These are phyloP conservation scores for Agrotis segetum DNA, from an alignment of 2,888 invertebrate species.

Conservation along the genomic window DNA sequence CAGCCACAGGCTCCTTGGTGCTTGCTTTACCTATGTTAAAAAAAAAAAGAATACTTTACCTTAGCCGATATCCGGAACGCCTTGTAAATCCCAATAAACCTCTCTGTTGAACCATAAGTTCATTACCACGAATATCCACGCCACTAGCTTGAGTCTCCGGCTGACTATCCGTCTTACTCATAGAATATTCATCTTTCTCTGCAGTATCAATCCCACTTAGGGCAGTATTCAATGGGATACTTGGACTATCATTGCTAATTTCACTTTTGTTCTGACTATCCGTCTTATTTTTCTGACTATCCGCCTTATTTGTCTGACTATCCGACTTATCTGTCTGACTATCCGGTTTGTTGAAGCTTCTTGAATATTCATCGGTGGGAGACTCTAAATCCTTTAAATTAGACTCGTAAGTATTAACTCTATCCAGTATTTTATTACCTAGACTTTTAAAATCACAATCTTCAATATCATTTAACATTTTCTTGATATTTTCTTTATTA, in stretches of 20 bases:
- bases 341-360: not conserved
- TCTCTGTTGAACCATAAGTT: slow-evolving; percentile 33
- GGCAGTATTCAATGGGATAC: slow-evolving; percentile 3
- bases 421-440: slow-evolving; percentile 86
- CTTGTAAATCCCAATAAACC: slow-evolving; percentile 50
- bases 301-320: slow-evolving; percentile 7
- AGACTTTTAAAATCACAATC: slow-evolving; percentile 88
- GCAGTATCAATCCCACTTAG: slow-evolving; percentile 15
- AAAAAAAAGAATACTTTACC: slow-evolving; percentile 10
- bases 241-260: slow-evolving; percentile 4
- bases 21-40: too few relatives aligned
- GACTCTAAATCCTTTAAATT: slow-evolving; percentile 78
- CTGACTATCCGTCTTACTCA: slow-evolving; percentile 15
- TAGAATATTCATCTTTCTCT: slow-evolving; percentile 11
- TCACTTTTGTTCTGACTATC: slow-evolving; percentile 14
- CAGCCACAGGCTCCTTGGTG: too few relatives aligned
- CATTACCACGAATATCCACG: slow-evolving; percentile 41
- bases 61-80: slow-evolving; percentile 68
- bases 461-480: slow-evolving; percentile 85
- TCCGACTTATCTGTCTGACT: slow-evolving; percentile 9
- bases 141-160: slow-evolving; percentile 25
- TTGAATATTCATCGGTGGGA: slow-evolving; percentile 26
- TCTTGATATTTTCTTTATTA: slow-evolving; percentile 45
- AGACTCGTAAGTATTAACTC: slow-evolving; percentile 77
- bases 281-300: slow-evolving; percentile 25